phyloP scores from a whole-genome alignment of 2,797 vertebrate genomes.

The Gallinago nigripennis region DNA sequence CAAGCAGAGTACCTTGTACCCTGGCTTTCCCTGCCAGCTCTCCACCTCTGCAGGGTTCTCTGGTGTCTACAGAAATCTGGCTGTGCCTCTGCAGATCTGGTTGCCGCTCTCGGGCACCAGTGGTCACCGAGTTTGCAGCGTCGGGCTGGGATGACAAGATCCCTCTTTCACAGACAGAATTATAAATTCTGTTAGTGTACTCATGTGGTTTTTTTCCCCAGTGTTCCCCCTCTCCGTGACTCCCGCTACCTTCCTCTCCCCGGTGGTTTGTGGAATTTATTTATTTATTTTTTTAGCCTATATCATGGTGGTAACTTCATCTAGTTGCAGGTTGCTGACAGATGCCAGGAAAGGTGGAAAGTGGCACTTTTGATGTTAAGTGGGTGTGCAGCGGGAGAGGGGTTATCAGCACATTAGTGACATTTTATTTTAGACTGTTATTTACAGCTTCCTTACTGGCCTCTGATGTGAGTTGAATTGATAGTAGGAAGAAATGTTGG shows the following conservation, averaged over 20 bases:
- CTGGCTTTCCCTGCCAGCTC: not conserved
- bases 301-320: not conserved
- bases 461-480: not conserved
- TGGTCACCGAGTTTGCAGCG: no score
- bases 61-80: not conserved
- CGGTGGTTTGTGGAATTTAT: not conserved
- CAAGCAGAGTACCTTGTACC: not conserved
- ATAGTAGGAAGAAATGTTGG: not conserved
- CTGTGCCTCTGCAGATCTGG: not conserved
- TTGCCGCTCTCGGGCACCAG: fast-evolving
- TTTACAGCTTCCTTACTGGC: not conserved
- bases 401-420: not conserved
- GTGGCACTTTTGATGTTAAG: not conserved
- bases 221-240: fast-evolving
- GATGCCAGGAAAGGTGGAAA: not conserved
- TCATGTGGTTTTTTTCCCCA: not conserved
- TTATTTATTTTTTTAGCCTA: not conserved
- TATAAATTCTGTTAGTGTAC: fast-evolving
- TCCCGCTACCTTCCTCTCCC: fast-evolving
- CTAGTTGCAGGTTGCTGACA: not conserved
- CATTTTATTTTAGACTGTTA: not conserved
- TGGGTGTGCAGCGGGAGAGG: not conserved
- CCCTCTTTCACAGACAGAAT: not conserved
- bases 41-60: not conserved
- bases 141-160: not conserved